These are phyloP conservation scores for Deilephila elpenor DNA, from an alignment of 2,888 invertebrate genomes.

Conservation along the genomic window DNA sequence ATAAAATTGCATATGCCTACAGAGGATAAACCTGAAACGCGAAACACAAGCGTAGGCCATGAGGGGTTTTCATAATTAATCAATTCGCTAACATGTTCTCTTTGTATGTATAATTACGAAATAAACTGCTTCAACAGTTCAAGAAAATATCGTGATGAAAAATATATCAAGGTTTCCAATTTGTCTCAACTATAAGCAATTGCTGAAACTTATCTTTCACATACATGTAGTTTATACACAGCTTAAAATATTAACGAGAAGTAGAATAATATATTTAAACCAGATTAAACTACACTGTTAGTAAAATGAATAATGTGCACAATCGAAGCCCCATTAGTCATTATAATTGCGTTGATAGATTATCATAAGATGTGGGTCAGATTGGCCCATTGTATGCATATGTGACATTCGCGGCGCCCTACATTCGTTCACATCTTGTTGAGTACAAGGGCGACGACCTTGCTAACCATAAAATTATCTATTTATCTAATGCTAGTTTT, in stretches of 20 bases:
- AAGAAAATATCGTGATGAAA: too few relatives aligned
- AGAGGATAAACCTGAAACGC: too few relatives aligned
- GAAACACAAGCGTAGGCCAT: too few relatives aligned
- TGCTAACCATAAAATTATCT: neutral
- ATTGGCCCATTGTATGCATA: slow-evolving; percentile 21
- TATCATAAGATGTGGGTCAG: neutral
- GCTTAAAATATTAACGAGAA: neutral
- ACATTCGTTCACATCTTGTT: slow-evolving; percentile 6
- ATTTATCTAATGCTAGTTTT: neutral
- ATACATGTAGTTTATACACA: too few relatives aligned
- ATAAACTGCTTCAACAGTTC: too few relatives aligned
- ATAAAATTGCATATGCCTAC: too few relatives aligned
- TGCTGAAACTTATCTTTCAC: too few relatives aligned
- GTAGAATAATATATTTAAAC: neutral
- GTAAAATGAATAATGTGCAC: neutral
- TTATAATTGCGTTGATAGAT: neutral
- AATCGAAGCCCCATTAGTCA: neutral
- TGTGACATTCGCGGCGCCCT: slow-evolving; percentile 9
- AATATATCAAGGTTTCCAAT: too few relatives aligned
- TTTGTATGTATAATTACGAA: too few relatives aligned
- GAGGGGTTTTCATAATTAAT: too few relatives aligned
- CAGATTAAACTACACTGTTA: neutral
- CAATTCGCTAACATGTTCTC: too few relatives aligned
- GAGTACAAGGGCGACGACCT: slow-evolving; percentile 20
- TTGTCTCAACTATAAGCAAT: too few relatives aligned